Conservation (phyloP, 1,140 invertebrate genomes). For the Drosophila persimilis region DNA sequence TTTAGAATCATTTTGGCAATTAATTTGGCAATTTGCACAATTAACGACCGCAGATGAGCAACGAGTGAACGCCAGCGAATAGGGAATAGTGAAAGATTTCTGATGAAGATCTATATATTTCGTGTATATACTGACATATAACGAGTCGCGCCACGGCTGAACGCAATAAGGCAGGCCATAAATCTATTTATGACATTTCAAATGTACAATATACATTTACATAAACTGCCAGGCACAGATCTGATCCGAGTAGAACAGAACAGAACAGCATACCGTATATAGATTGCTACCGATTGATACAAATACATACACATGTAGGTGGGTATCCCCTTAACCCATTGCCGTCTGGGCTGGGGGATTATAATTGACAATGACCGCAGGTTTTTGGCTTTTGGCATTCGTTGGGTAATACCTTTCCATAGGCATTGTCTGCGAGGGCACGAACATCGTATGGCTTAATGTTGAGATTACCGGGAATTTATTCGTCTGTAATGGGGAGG, state of each 20-base stretch:
- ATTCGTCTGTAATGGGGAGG: conserved; percentile 13
- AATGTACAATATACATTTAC: conserved; percentile 56
- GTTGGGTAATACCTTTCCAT: conserved; percentile 38
- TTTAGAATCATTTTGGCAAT: conserved; percentile 67
- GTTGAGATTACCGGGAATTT: conserved; percentile 23
- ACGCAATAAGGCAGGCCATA: conserved; percentile 65
- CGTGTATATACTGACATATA: conserved; percentile 9
- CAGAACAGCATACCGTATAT: no score
- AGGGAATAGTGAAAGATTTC: conserved; percentile 15
- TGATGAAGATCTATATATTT: conserved; percentile 9
- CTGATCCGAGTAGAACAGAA: background rate
- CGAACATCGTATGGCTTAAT: conserved; percentile 10
- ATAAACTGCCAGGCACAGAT: conserved; percentile 36
- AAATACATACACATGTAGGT: background rate
- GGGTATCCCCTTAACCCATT: background rate
- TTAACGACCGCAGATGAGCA: conserved; percentile 57
- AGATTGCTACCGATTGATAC: conserved; percentile 25
- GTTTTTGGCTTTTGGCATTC: conserved; percentile 31
- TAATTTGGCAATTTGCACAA: conserved; percentile 73
- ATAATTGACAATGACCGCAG: conserved; percentile 40
- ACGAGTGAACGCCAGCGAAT: conserved; percentile 1
- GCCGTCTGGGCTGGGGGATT: conserved; percentile 11
- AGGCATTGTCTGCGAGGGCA: conserved; percentile 1
- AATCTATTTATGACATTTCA: conserved; percentile 80
- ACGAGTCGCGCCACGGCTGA: conserved; percentile 24